These are phyloP conservation scores for Hystrix brachyura DNA, from an alignment of 2,113 vertebrate species.

Conservation along the genomic window DNA sequence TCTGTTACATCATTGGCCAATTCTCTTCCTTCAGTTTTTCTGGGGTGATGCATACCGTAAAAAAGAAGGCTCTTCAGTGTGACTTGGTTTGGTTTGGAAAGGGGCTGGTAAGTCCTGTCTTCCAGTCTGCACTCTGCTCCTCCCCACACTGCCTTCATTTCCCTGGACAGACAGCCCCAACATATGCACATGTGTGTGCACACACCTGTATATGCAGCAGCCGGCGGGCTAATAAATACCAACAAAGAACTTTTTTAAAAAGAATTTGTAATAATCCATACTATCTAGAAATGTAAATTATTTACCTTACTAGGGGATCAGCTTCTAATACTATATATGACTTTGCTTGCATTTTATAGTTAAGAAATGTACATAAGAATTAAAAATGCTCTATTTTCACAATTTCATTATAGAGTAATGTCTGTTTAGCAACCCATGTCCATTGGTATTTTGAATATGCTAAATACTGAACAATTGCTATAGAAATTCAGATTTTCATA, in stretches of 20 bases:
- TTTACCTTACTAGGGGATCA: constrained; percentile 84
- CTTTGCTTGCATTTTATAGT: constrained; percentile 86
- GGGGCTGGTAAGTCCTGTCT: constrained; percentile 58
- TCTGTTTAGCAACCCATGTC: constrained; percentile 79
- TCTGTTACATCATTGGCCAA: not conserved
- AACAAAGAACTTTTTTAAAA: constrained; percentile 76
- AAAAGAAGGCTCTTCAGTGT: not conserved
- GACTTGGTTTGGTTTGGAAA: constrained; percentile 39
- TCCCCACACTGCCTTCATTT: constrained; percentile 57
- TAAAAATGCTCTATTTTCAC: constrained; percentile 86
- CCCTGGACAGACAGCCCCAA: not conserved
- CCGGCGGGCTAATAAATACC: constrained; percentile 62
- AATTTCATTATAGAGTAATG: constrained; percentile 73
- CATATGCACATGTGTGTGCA: not conserved
- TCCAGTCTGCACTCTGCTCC: constrained; percentile 22
- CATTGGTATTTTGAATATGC: constrained; percentile 82
- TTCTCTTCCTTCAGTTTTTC: constrained; percentile 56
- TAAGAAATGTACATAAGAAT: constrained; percentile 83
- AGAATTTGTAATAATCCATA: constrained; percentile 81
- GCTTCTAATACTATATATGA: constrained; percentile 80
- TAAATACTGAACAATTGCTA: constrained; percentile 79
- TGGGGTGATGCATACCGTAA: not conserved
- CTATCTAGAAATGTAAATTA: constrained; percentile 78
- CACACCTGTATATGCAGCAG: constrained; percentile 42
- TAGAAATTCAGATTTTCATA: constrained; percentile 83